A percentile compares a stretch with the other conserved stretches of the same genome.
These are phyloP conservation scores for Vanessa tameamea DNA, from an alignment of 1,140 invertebrate species.

Conservation along the genomic window DNA sequence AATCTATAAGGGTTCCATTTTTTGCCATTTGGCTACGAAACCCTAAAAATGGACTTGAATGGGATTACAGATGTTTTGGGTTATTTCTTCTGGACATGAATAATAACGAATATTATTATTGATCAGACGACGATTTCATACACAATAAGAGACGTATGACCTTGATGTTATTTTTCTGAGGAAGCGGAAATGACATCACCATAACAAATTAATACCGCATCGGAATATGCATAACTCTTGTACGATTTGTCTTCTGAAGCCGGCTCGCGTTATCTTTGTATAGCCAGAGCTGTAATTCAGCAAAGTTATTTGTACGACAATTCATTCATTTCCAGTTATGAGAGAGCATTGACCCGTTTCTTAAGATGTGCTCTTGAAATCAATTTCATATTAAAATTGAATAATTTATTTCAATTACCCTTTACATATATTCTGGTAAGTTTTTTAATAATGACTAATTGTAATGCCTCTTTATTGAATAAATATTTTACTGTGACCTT, in stretches of 20 bases:
- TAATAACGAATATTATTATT: neutral
- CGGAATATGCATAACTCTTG: slow-evolving; percentile 1
- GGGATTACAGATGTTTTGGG: neutral
- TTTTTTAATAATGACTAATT: no score
- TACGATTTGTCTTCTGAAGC: slow-evolving; percentile 16
- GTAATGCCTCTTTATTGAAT: no score
- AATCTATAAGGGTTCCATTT: no score
- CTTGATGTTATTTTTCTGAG: neutral
- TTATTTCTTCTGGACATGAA: neutral
- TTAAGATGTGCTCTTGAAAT: neutral
- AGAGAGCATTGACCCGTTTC: neutral
- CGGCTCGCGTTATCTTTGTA: slow-evolving; percentile 36
- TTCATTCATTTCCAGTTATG: slow-evolving; percentile 24
- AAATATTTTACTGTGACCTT: no score
- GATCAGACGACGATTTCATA: no score
- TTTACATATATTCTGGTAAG: no score
- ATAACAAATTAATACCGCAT: neutral
- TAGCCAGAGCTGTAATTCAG: slow-evolving; percentile 37
- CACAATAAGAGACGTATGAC: no score
- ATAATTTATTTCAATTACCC: neutral
- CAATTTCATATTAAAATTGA: no score
- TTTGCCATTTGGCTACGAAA: no score
- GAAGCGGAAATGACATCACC: neutral
- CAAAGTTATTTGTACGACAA: slow-evolving; percentile 39
- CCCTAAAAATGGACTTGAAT: neutral